Conservation (phyloP, 2,888 invertebrate genomes). For the Bombyx huttoni region DNA sequence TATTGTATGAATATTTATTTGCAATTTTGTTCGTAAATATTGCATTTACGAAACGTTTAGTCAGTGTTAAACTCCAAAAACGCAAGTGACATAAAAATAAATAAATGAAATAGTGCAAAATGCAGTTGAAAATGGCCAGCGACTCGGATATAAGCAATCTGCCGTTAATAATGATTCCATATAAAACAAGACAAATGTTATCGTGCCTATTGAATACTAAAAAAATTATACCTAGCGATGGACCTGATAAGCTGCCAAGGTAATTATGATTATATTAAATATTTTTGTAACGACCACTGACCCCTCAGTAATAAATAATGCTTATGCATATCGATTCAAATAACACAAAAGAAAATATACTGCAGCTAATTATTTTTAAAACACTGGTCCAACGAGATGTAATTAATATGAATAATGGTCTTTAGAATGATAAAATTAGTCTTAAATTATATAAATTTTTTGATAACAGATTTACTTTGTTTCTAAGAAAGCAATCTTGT, state of each 20-base stretch:
- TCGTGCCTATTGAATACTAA: slow-evolving; percentile 76
- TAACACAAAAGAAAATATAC: no score
- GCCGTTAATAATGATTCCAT: slow-evolving; percentile 52
- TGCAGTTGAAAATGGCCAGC: slow-evolving; percentile 18
- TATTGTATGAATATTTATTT: neutral
- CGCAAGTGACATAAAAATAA: neutral
- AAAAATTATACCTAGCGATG: slow-evolving; percentile 76
- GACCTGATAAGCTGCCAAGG: slow-evolving; percentile 37
- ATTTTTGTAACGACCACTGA: neutral
- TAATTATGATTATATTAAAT: slow-evolving; percentile 10
- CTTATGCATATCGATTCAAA: no score
- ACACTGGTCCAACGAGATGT: no score
- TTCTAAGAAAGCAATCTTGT: no score
- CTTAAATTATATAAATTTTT: no score
- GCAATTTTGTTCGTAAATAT: neutral
- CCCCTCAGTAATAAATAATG: neutral
- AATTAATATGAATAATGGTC: no score
- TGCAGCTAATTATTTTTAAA: no score
- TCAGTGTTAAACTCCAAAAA: neutral
- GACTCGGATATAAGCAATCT: slow-evolving; percentile 35
- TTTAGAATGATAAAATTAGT: no score
- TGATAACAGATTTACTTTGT: no score
- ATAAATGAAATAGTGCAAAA: neutral
- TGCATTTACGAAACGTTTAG: neutral
- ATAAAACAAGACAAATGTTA: slow-evolving; percentile 59